phyloP scores from a whole-genome alignment of 2,113 vertebrate species.

The Mastomys natalensis region DNA sequence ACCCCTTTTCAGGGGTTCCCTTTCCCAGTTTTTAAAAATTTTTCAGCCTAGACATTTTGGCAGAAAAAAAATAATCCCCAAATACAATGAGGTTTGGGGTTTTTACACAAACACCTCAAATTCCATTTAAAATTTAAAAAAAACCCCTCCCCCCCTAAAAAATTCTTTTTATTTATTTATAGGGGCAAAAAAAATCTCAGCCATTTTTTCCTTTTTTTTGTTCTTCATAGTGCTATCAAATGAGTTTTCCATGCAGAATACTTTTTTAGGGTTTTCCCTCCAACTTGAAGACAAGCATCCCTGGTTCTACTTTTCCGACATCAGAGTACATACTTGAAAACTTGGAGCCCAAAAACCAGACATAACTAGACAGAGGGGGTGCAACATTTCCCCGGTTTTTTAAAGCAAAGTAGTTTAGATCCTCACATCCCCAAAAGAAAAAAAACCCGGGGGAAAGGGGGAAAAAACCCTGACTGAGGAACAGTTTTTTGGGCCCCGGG shows the following conservation, averaged over 20 bases:
- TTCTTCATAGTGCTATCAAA: slow-evolving; percentile 22
- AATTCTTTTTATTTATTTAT: slow-evolving; percentile 42
- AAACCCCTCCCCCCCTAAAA: too few species aligned
- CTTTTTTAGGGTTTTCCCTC: not conserved
- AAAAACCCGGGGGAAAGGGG: not conserved
- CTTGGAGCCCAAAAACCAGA: slow-evolving; percentile 10
- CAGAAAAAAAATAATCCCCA: too few species aligned
- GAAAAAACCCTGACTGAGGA: slow-evolving; percentile 21
- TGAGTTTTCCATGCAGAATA: not conserved
- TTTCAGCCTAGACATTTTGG: too few species aligned
- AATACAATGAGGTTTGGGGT: too few species aligned
- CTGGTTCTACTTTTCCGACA: slow-evolving; percentile 3
- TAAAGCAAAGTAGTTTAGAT: slow-evolving; percentile 4
- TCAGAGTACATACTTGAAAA: not conserved
- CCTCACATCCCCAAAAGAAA: not conserved
- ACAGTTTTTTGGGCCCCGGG: too few species aligned
- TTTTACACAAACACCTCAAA: slow-evolving; percentile 44
- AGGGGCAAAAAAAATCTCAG: not conserved
- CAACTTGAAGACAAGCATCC: slow-evolving; percentile 28
- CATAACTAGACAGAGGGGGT: slow-evolving; percentile 5
- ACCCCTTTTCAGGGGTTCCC: too few species aligned
- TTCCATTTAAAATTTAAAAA: too few species aligned
- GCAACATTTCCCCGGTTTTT: slow-evolving; percentile 38
- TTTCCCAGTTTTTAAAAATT: too few species aligned
- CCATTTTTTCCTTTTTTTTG: not conserved